phyloP scores from a whole-genome alignment of 2,113 vertebrate genomes.

The Sylvia atricapilla region DNA sequence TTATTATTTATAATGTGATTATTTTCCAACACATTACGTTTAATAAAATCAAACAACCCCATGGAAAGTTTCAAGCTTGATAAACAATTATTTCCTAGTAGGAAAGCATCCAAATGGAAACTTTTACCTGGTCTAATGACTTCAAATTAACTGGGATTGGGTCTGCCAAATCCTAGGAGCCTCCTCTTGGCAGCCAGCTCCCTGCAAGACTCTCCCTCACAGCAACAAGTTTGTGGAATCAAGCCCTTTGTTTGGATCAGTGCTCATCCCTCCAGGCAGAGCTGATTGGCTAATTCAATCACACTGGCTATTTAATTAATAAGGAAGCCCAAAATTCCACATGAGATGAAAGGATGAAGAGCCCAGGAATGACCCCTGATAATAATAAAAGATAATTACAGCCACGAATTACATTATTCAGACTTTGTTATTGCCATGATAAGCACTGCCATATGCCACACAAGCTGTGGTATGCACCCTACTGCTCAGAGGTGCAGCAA shows the following conservation, averaged over 20 bases:
- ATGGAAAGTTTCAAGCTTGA: neutral
- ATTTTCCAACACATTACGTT: neutral
- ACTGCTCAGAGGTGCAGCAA: neutral
- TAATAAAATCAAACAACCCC: neutral
- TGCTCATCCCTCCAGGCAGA: conserved; percentile 33
- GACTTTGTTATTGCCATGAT: conserved; percentile 34
- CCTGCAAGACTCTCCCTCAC: neutral
- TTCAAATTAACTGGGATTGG: neutral
- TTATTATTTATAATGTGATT: neutral
- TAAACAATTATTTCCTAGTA: neutral
- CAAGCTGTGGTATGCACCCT: conserved; percentile 41
- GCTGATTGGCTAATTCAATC: conserved; percentile 49
- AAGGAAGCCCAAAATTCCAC: conserved; percentile 38
- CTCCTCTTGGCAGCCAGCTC: neutral
- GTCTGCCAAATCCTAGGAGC: neutral
- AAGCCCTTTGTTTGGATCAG: conserved; percentile 22
- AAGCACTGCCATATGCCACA: conserved; percentile 57
- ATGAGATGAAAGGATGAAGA: conserved; percentile 53
- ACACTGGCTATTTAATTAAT: conserved; percentile 63
- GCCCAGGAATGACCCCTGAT: conserved; percentile 45
- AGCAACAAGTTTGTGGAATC: conserved; percentile 30
- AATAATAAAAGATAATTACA: conserved; percentile 62
- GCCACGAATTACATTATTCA: conserved; percentile 44
- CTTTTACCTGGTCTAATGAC: neutral
- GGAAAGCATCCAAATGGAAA: neutral